phyloP scores from a whole-genome alignment of 2,797 vertebrate genomes.

The Molothrus ater region DNA sequence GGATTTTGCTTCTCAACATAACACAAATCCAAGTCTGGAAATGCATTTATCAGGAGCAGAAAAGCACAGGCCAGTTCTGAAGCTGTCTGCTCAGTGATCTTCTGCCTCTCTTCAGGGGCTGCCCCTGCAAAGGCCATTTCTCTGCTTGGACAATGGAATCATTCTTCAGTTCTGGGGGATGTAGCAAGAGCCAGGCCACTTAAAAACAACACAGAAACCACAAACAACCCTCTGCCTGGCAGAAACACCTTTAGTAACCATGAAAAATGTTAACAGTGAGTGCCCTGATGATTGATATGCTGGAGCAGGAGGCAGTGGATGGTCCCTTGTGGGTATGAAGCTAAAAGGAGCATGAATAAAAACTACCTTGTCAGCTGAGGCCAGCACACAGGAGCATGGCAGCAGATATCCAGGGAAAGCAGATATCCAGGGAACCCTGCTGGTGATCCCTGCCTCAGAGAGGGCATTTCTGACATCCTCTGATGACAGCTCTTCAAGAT shows the following conservation, averaged over 20 bases:
- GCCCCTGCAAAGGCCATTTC: not conserved
- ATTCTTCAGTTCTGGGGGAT: not conserved
- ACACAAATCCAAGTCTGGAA: not conserved
- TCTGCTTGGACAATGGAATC: not conserved
- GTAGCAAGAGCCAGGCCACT: not conserved
- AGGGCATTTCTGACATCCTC: not conserved
- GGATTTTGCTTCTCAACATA: not conserved
- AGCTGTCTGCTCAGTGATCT: not conserved
- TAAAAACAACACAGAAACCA: not conserved
- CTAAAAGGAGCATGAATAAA: not conserved
- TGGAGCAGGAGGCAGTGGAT: not conserved
- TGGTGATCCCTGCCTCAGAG: not conserved
- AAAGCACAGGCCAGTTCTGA: not conserved
- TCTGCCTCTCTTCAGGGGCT: slow-evolving; percentile 30
- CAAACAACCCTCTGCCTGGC: not conserved
- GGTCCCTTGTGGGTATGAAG: not conserved
- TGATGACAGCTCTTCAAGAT: not conserved
- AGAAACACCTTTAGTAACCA: not conserved
- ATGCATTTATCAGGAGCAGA: slow-evolving; percentile 36
- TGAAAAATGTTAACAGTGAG: not conserved
- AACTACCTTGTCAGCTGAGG: not conserved
- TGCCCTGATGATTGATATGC: not conserved
- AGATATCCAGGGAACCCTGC: not conserved
- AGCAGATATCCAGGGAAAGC: not conserved
- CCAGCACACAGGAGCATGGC: not conserved